Evolutionary conservation across 2,888 invertebrate genomes (phyloP).

Genomic region (Nycteola revayana): DNA sequence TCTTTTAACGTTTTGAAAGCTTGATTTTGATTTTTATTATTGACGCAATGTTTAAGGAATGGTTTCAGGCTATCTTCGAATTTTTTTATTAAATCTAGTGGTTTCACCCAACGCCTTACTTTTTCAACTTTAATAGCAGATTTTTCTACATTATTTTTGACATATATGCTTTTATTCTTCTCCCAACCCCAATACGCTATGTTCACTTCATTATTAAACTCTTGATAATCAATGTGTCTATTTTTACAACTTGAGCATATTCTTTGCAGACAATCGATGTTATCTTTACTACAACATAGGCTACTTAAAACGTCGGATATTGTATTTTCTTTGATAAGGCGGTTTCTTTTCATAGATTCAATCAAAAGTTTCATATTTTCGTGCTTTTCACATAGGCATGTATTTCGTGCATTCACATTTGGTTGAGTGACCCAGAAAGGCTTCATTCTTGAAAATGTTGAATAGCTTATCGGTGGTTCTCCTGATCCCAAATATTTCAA

Average conservation of each 20-base stretch:
- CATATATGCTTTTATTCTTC: conserved; percentile 9
- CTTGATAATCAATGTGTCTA: conserved; percentile 9
- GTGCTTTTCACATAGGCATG: conserved; percentile 17
- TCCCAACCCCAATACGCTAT: conserved; percentile 13
- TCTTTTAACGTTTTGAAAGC: conserved; percentile 3
- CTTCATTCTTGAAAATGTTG: conserved; percentile 13
- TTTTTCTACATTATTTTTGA: conserved; percentile 14
- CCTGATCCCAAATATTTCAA: conserved; percentile 4
- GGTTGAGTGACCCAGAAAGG: conserved; percentile 17
- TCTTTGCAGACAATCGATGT: conserved; percentile 11
- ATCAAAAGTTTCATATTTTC: conserved; percentile 17
- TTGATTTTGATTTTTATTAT: conserved; percentile 4
- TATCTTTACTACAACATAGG: conserved; percentile 9
- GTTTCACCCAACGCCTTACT: conserved; percentile 5
- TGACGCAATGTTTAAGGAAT: conserved; percentile 4
- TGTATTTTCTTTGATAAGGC: conserved; percentile 10
- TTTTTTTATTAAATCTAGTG: conserved; percentile 1
- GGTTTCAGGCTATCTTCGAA: conserved; percentile 3
- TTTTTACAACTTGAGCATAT: conserved; percentile 11
- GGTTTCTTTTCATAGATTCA: conserved; percentile 8
- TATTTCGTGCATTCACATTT: conserved; percentile 14
- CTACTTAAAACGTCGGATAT: conserved; percentile 9
- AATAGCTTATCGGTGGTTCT: conserved; percentile 5
- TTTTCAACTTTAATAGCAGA: conserved; percentile 12
- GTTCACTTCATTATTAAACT: conserved; percentile 15